Evolutionary conservation across 2,888 invertebrate genomes (phyloP), one percentile per base, ranked within the genome.

Genomic region (Linnaemya tessellans): DNA sequence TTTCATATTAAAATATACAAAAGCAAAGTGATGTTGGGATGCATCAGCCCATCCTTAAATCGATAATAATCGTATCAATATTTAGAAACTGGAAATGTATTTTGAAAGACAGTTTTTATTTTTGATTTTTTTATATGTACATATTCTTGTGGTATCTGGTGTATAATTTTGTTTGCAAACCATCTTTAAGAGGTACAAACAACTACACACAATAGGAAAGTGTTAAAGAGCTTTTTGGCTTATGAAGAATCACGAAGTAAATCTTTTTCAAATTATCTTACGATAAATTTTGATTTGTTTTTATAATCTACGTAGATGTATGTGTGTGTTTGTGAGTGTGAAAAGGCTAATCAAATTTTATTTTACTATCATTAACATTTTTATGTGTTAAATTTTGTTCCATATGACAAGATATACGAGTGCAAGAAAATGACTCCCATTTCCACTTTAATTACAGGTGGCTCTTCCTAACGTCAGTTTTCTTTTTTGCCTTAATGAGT

Each of bases 1-100:
- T 35, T 58, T n/a, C 9, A 15, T n/a, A 35, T n/a, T n/a, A n/a
- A 58, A 58, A 30, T 35, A n/a, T 58, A 58, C 58, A 35, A 38
- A 60, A 35, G n/a, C n/a, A 60, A 60, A 60, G 5, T 60, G 2
- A 18, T 35, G 18, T 51, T 51, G 51, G 18, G 18, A 20, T 90
- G 89, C 90, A 74, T 22, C 74, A 77, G 91, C 90, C 91, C 90
- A 91, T 90, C 91, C 91, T 89, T 89, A 90, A 90, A 89, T 75
- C 41, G 70, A 75, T 79, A 87, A 88, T 87, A 87, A 87, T 82
- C 77, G 64, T 77, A 70, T 82, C 64, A 70, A 75, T 75, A 64
- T 75, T 68, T n/a, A 22, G 74, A 51, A 74, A 67, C 30, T 58
- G 71, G 79, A n/a, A n/a, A n/a, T n/a, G n/a, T n/a, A n/a, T n/a